A percentile compares a stretch with the other conserved stretches of the same genome.
Conservation (phyloP, 2,888 invertebrate genomes). For the Rhogogaster chlorosoma region DNA sequence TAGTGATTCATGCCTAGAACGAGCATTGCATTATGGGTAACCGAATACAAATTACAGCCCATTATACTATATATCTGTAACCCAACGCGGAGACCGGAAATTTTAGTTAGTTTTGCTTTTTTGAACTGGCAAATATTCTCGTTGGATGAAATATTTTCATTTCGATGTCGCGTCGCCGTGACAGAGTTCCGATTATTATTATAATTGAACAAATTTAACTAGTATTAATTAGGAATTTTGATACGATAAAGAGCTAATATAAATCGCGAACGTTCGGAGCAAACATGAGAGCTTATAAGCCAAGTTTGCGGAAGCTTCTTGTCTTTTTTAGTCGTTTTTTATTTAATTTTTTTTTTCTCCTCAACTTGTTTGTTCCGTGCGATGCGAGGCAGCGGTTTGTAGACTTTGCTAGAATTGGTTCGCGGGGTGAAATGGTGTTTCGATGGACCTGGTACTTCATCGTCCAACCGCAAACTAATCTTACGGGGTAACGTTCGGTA, state of each 20-base stretch:
- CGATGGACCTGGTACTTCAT: slow-evolving; percentile 56
- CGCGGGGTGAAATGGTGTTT: slow-evolving; percentile 52
- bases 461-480: slow-evolving; percentile 65
- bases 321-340: background rate
- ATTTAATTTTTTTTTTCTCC: background rate
- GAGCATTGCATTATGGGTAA: slow-evolving; percentile 7
- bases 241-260: background rate
- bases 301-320: background rate
- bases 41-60: background rate
- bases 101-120: background rate
- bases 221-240: background rate
- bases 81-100: background rate
- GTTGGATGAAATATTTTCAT: background rate
- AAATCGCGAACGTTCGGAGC: background rate
- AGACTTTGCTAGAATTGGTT: slow-evolving; percentile 48
- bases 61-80: background rate
- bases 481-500: slow-evolving; percentile 59
- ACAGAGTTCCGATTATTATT: too few relatives aligned
- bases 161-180: background rate
- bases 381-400: slow-evolving; percentile 6
- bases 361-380: slow-evolving; percentile 6
- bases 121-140: background rate
- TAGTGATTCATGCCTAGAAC: slow-evolving; percentile 41
- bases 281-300: background rate
- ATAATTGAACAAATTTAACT: background rate